phyloP scores from a whole-genome alignment of 2,888 invertebrate species.

The Eristalinus sepulchralis region DNA sequence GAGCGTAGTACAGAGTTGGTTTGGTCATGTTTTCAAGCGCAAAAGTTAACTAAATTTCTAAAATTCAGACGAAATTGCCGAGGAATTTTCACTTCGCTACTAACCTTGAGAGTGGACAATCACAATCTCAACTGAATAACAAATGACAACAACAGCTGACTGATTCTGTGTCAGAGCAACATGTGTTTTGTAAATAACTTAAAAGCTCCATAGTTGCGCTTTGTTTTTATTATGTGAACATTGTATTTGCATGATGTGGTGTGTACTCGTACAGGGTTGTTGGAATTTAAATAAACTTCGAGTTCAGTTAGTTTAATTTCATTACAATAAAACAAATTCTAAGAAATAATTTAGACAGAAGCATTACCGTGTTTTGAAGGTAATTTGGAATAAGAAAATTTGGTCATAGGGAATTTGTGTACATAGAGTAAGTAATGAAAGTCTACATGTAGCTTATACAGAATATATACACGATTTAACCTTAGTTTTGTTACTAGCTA shows the following conservation, averaged over 20 bases:
- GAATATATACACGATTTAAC: no score
- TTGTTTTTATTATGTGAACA: not conserved
- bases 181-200: not conserved
- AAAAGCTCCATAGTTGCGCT: conserved; percentile 3
- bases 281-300: not conserved
- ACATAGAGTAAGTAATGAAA: no score
- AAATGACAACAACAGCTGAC: conserved; percentile 20
- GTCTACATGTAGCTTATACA: no score
- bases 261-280: not conserved
- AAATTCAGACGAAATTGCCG: not conserved
- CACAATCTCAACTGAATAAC: not conserved
- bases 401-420: no score
- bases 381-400: no score
- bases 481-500: no score
- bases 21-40: conserved; percentile 71
- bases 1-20: conserved; percentile 79
- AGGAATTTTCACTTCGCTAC: not conserved
- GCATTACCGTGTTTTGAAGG: no score
- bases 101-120: not conserved
- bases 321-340: no score
- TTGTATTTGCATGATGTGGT: not conserved
- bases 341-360: no score
- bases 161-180: not conserved
- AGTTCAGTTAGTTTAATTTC: not conserved
- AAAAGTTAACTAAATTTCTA: not conserved